A percentile compares a stretch with the other conserved stretches of the same genome.
Conservation (phyloP, 2,113 vertebrate species). For the Hystrix brachyura region DNA sequence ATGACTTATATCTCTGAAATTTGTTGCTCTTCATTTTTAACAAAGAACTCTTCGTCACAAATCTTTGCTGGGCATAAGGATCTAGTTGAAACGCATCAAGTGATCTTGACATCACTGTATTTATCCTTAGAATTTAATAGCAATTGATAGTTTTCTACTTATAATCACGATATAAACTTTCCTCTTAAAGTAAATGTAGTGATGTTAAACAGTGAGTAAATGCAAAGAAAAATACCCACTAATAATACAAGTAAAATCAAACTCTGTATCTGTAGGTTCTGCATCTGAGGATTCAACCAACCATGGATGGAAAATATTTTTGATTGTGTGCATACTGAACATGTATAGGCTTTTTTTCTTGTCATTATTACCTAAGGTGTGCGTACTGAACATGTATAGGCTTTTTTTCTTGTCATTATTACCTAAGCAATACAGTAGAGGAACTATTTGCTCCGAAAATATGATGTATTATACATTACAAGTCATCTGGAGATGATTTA, state of each 20-base stretch:
- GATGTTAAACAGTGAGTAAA: neutral
- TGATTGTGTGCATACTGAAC: neutral
- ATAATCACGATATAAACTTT: neutral
- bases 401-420: neutral
- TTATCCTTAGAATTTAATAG: neutral
- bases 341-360: neutral
- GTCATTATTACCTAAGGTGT: no score
- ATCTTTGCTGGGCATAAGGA: neutral
- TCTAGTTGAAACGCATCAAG: neutral
- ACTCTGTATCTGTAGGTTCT: neutral
- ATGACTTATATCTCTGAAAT: neutral
- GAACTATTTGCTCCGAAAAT: neutral
- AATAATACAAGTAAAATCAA: neutral
- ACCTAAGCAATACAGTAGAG: neutral
- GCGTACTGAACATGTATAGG: neutral
- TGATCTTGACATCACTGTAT: neutral
- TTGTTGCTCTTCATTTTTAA: neutral
- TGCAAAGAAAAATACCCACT: neutral
- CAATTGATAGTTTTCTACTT: neutral
- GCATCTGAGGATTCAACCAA: neutral
- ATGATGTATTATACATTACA: neutral
- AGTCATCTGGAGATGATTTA: neutral
- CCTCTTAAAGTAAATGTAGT: neutral
- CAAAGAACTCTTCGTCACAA: neutral
- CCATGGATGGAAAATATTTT: neutral